phyloP scores from a whole-genome alignment of 53 echinoderm and acorn worm species.

The Paelopatides confundens region DNA sequence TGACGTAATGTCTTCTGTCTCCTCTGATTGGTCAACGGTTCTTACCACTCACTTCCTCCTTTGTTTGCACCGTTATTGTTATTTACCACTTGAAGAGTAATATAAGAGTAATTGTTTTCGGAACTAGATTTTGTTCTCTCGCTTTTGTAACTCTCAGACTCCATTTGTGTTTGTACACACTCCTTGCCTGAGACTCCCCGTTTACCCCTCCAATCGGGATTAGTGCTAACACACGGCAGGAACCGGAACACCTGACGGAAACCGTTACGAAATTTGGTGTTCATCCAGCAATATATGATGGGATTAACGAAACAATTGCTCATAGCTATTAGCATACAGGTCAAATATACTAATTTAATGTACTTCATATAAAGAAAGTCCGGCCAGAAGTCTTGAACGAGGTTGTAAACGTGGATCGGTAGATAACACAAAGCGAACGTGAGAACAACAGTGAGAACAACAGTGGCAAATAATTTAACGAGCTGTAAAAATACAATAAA shows the following conservation, averaged over 20 bases:
- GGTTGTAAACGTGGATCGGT: conserved; percentile 89
- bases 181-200: conserved; percentile 20
- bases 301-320: conserved; percentile 97
- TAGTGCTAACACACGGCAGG: conserved; percentile 69
- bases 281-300: conserved; percentile 99
- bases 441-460: conserved; percentile 63
- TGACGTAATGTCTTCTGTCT: no score
- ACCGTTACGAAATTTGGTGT: conserved; percentile 91
- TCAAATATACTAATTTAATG: conserved; percentile 82
- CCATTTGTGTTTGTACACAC: conserved; percentile 24
- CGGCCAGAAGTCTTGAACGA: conserved; percentile 74
- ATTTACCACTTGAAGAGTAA: conserved; percentile 26
- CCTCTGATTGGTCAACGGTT: not conserved
- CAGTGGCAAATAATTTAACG: conserved; percentile 95
- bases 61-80: not conserved
- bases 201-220: conserved; percentile 60
- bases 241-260: conserved; percentile 85
- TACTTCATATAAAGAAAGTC: conserved; percentile 65
- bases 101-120: conserved; percentile 37
- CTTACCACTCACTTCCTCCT: not conserved
- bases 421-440: conserved; percentile 93
- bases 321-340: conserved; percentile 79
- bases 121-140: conserved; percentile 44
- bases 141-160: conserved; percentile 41
- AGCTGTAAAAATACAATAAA: conserved; percentile 62